phyloP scores from a whole-genome alignment of 2,888 invertebrate species.

The Drosophila imparisetae region DNA sequence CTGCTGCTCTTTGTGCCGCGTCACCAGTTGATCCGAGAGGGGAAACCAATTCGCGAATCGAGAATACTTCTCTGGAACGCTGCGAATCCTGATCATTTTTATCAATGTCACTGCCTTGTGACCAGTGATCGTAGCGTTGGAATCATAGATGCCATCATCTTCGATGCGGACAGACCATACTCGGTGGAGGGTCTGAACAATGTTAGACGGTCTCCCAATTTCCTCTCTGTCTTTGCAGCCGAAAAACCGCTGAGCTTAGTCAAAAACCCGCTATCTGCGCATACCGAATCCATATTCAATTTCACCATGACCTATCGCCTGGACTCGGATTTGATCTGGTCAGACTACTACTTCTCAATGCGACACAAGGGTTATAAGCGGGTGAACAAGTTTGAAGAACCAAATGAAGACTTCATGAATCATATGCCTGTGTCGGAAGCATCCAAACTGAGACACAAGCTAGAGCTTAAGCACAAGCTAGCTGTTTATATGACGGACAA shows the following conservation, averaged over 20 bases:
- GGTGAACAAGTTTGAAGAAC: constrained; percentile 13
- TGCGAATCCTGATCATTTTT: not conserved
- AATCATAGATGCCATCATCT: constrained; percentile 54
- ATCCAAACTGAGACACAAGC: not conserved
- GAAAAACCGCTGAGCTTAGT: constrained; percentile 27
- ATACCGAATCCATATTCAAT: constrained; percentile 36
- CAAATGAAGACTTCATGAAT: not conserved
- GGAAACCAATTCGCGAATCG: not conserved
- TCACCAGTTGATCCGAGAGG: not conserved
- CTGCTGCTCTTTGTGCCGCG: constrained; percentile 21
- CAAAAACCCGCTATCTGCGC: not conserved
- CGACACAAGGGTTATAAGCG: not conserved
- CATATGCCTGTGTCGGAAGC: not conserved
- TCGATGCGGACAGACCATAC: constrained; percentile 53
- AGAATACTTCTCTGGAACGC: constrained; percentile 62
- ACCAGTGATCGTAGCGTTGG: constrained; percentile 28
- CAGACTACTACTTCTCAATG: constrained; percentile 42
- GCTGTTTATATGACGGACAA: constrained; percentile 31
- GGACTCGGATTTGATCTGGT: constrained; percentile 62
- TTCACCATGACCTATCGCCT: constrained; percentile 65
- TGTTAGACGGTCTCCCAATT: constrained; percentile 16
- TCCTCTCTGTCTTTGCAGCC: constrained; percentile 43
- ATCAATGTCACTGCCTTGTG: constrained; percentile 53
- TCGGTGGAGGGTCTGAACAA: constrained; percentile 17
- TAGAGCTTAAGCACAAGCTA: constrained; percentile 20